phyloP scores from a whole-genome alignment of 2,888 invertebrate species.

The Arctia plantaginis region DNA sequence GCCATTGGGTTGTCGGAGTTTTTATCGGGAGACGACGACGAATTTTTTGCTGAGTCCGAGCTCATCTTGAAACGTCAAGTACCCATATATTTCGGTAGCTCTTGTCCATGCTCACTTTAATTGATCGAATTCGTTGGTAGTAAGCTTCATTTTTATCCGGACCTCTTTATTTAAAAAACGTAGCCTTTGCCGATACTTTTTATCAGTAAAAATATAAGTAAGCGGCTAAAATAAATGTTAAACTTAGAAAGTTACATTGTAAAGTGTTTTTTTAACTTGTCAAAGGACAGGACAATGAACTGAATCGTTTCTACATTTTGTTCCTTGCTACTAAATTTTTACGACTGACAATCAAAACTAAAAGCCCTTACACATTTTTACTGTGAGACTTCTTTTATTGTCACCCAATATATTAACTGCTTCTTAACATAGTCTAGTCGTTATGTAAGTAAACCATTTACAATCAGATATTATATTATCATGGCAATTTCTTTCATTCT shows the following conservation, averaged over 20 bases:
- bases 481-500: constrained; percentile 19
- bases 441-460: constrained; percentile 33
- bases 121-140: constrained; percentile 80
- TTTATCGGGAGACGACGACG: constrained; percentile 71
- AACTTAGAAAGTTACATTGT: constrained; percentile 45
- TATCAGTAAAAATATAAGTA: constrained; percentile 49
- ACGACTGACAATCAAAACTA: constrained; percentile 50
- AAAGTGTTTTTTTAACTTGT: constrained; percentile 45
- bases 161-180: constrained; percentile 49
- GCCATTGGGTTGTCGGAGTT: constrained; percentile 75
- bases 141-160: constrained; percentile 68
- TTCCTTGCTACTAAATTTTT: constrained; percentile 45
- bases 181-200: constrained; percentile 51
- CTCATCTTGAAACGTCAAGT: constrained; percentile 78
- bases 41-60: constrained; percentile 77
- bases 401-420: constrained; percentile 33
- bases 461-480: constrained; percentile 31
- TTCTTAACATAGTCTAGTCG: constrained; percentile 36
- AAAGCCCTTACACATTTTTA: constrained; percentile 44
- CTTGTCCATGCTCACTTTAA: constrained; percentile 72
- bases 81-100: constrained; percentile 77
- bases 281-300: constrained; percentile 42
- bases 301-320: constrained; percentile 32
- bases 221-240: constrained; percentile 37
- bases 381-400: constrained; percentile 36